Percentiles rank a stretch among this genome's conserved stretches.
Conservation (phyloP, 2,797 vertebrate species). For the Phylloscopus collybita region DNA sequence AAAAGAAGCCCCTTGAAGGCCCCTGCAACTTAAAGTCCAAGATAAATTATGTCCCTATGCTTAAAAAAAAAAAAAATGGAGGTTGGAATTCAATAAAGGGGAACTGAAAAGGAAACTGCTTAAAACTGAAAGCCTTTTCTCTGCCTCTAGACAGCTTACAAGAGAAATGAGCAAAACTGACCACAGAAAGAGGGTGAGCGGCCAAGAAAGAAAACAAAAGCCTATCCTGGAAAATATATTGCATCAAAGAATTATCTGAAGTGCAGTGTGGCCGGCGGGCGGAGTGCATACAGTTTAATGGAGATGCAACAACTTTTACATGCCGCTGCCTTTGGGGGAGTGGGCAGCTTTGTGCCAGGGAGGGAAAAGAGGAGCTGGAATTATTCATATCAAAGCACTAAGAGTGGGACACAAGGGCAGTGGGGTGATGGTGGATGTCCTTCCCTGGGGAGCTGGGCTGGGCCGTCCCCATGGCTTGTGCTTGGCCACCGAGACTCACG, state of each 20-base stretch:
- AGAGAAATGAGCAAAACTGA: slow-evolving; percentile 83
- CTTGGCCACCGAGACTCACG: accelerated
- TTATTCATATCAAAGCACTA: background rate
- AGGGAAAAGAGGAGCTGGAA: background rate
- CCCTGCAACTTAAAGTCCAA: slow-evolving; percentile 77
- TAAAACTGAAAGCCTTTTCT: slow-evolving; percentile 82
- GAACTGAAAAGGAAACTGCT: slow-evolving; percentile 77
- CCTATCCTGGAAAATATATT: slow-evolving; percentile 56
- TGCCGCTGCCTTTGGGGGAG: background rate
- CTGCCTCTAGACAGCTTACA: slow-evolving; percentile 84
- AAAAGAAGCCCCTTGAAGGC: slow-evolving; percentile 85
- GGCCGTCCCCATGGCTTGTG: background rate
- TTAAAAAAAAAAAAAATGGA: slow-evolving; percentile 82
- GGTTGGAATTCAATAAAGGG: slow-evolving; percentile 90
- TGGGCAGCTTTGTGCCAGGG: background rate
- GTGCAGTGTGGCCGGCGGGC: background rate
- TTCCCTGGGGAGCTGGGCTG: accelerated
- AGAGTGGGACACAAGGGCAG: background rate
- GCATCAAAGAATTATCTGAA: slow-evolving; percentile 67
- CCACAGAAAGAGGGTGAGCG: slow-evolving; percentile 56
- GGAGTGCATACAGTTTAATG: slow-evolving; percentile 31
- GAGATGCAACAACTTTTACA: slow-evolving; percentile 4
- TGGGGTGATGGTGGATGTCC: accelerated
- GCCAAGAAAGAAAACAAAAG: slow-evolving; percentile 79
- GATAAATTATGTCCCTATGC: slow-evolving; percentile 80